Percentiles rank a stretch among this genome's conserved stretches.
phyloP scores from a whole-genome alignment of 2,888 invertebrate species.

The Diarsia rubi region DNA sequence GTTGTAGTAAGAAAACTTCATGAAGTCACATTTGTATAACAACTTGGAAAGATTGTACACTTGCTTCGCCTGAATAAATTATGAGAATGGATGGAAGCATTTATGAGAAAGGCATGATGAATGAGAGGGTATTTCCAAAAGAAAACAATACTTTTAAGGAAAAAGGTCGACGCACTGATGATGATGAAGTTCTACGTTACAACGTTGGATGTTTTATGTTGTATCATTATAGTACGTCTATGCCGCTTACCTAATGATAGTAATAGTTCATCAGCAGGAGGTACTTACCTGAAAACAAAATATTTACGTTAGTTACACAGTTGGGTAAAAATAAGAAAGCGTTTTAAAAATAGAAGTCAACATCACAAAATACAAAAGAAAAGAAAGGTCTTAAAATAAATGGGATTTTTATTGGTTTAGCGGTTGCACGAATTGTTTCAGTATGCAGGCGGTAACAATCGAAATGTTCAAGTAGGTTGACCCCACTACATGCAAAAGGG shows the following conservation, averaged over 20 bases:
- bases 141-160: conserved; percentile 56
- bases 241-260: conserved; percentile 25
- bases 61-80: conserved; percentile 62
- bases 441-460: conserved; percentile 81
- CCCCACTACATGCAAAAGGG: conserved; percentile 76
- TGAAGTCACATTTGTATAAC: conserved; percentile 50
- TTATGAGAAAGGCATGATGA: conserved; percentile 58
- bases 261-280: conserved; percentile 43
- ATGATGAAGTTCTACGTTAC: conserved; percentile 52
- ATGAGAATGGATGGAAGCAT: conserved; percentile 60
- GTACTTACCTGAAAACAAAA: conserved; percentile 85
- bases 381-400: conserved; percentile 52
- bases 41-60: conserved; percentile 45
- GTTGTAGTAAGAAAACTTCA: conserved; percentile 52
- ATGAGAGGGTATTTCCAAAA: conserved; percentile 42
- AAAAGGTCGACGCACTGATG: conserved; percentile 52
- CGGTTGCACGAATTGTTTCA: conserved; percentile 76
- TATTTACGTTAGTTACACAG: conserved; percentile 54
- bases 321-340: conserved; percentile 44
- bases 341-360: conserved; percentile 26
- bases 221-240: neutral
- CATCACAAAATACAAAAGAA: conserved; percentile 49
- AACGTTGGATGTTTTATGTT: conserved; percentile 4
- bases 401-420: conserved; percentile 78
- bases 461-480: conserved; percentile 81